Conservation (phyloP, 1,140 invertebrate genomes). For the Neodiprion fabricii region DNA sequence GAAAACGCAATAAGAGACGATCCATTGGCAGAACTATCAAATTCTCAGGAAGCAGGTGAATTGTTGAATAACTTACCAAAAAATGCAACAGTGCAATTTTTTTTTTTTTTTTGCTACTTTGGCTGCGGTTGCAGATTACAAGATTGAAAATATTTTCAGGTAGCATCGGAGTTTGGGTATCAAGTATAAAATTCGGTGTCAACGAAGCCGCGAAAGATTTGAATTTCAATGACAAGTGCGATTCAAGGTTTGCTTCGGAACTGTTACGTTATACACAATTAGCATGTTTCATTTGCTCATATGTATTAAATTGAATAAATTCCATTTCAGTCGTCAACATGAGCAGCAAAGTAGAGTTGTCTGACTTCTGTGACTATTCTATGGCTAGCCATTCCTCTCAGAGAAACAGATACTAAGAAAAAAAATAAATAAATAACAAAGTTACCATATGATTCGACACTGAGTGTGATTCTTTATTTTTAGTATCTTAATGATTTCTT, state of each 20-base stretch:
- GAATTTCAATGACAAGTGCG: no score
- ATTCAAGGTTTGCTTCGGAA: no score
- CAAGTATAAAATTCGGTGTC: not conserved
- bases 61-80: no score
- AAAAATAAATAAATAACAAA: not conserved
- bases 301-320: not conserved
- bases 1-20: not conserved
- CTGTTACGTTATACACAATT: no score
- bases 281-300: no score
- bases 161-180: not conserved
- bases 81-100: no score
- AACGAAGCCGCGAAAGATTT: not conserved
- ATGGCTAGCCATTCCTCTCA: no score
- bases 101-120: no score
- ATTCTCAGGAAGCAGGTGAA: not conserved
- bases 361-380: no score
- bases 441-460: not conserved
- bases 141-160: no score
- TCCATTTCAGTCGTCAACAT: not conserved
- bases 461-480: conserved; percentile 13
- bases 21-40: not conserved
- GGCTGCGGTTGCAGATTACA: no score
- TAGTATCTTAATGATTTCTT: not conserved
- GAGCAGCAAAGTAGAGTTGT: not conserved
- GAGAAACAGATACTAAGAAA: not conserved